Percentiles rank a stretch among this genome's conserved stretches.
These are phyloP conservation scores for Hirtodrosophila alboralis DNA, from an alignment of 2,888 invertebrate species.

Conservation along the genomic window DNA sequence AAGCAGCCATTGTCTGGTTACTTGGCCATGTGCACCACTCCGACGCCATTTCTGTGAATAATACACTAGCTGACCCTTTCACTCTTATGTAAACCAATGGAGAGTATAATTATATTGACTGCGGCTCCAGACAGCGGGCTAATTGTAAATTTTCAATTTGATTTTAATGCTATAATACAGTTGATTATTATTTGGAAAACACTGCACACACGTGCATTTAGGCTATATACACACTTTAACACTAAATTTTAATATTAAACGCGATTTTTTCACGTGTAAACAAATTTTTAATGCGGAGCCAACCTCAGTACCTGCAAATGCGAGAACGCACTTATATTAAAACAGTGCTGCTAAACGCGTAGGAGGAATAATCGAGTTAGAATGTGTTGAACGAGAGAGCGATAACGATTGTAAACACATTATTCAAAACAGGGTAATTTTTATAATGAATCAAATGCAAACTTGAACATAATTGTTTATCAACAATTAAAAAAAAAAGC, in stretches of 20 bases:
- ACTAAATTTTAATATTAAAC: constrained; percentile 24
- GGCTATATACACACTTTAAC: constrained; percentile 42
- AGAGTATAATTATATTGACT: constrained; percentile 61
- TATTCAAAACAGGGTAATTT: not conserved
- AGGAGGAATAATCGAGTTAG: constrained; percentile 32
- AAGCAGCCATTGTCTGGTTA: constrained; percentile 40
- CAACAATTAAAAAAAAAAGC: too few species aligned
- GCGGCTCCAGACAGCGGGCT: constrained; percentile 71
- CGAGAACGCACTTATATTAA: constrained; percentile 83
- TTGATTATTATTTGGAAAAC: constrained; percentile 26
- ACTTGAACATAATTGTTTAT: too few species aligned
- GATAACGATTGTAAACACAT: constrained; percentile 1
- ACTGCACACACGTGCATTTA: constrained; percentile 25
- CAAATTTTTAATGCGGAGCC: constrained; percentile 65
- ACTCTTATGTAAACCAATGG: constrained; percentile 62
- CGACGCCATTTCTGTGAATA: constrained; percentile 75
- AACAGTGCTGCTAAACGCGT: constrained; percentile 52
- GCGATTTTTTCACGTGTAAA: constrained; percentile 52
- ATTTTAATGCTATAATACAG: constrained; percentile 34
- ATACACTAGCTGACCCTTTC: constrained; percentile 65
- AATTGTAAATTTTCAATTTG: constrained; percentile 64
- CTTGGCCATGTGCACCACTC: constrained; percentile 74
- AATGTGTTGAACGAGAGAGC: constrained; percentile 5
- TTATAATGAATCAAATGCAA: too few species aligned
- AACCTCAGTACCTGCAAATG: constrained; percentile 81